Percentiles rank a stretch among this genome's conserved stretches.
phyloP scores from a whole-genome alignment of 2,113 vertebrate genomes.

The Dermatemys mawii region DNA sequence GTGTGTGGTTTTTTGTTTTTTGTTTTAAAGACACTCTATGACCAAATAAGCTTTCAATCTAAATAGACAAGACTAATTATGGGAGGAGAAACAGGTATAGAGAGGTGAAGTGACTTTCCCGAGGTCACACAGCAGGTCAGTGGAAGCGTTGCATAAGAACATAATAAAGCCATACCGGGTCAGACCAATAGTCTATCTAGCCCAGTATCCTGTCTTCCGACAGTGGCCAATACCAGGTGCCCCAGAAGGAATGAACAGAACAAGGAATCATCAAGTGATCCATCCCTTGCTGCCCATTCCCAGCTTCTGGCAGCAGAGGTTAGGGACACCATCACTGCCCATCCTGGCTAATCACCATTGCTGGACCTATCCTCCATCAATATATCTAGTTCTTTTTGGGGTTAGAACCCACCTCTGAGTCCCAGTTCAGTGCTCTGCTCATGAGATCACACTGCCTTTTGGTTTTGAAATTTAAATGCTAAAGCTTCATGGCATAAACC shows the following conservation, averaged over 20 bases:
- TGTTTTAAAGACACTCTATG: too few relatives aligned
- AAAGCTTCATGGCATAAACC: not conserved
- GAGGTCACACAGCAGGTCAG: conserved; percentile 1
- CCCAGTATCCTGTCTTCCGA: not conserved
- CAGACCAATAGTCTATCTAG: not conserved
- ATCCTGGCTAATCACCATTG: too few relatives aligned
- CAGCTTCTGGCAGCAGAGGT: too few relatives aligned
- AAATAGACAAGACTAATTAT: conserved; percentile 8
- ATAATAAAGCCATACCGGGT: not conserved
- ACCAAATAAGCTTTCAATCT: not conserved
- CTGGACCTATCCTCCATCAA: too few relatives aligned
- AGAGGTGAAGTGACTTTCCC: conserved; percentile 62
- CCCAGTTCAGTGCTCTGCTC: not conserved
- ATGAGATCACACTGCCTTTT: not conserved
- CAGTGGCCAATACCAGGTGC: too few relatives aligned
- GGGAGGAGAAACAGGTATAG: conserved; percentile 12
- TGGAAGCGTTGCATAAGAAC: conserved; percentile 1
- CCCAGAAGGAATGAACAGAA: too few relatives aligned
- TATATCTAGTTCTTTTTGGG: too few relatives aligned
- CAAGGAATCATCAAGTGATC: too few relatives aligned
- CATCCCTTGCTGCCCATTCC: too few relatives aligned
- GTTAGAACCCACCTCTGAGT: not conserved
- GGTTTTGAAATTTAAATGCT: not conserved
- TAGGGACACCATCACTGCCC: too few relatives aligned
- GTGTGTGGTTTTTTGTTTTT: too few relatives aligned